Evolutionary conservation across 2,888 invertebrate species (phyloP).

Genomic region (Bellardia bayeri): DNA sequence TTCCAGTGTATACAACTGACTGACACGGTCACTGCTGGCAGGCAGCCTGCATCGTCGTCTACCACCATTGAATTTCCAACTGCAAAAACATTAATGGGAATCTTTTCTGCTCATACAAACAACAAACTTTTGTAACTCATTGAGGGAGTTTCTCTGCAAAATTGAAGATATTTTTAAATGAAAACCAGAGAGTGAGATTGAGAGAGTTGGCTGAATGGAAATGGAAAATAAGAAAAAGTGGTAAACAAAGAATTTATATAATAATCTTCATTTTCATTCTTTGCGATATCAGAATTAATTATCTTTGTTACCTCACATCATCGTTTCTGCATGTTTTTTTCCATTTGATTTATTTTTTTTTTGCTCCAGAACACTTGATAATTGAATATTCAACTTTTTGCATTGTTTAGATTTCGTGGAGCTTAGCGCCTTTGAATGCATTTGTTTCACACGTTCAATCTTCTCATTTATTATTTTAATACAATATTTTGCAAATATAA

Average conservation of each 20-base stretch:
- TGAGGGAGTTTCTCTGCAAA: slow-evolving; percentile 63
- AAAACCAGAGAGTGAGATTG: background rate
- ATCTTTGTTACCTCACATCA: slow-evolving; percentile 19
- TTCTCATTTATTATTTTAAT: slow-evolving; percentile 25
- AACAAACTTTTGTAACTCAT: slow-evolving; percentile 20
- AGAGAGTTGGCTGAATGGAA: background rate
- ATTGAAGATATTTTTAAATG: slow-evolving; percentile 31
- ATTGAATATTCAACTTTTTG: slow-evolving; percentile 22
- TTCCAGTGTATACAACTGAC: slow-evolving; percentile 53
- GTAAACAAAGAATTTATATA: slow-evolving; percentile 12
- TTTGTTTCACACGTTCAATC: slow-evolving; percentile 56
- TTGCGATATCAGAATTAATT: slow-evolving; percentile 22
- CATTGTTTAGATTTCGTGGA: slow-evolving; percentile 3
- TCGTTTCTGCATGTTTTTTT: background rate
- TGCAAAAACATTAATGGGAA: slow-evolving; percentile 53
- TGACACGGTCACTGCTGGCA: slow-evolving; percentile 11
- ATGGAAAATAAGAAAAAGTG: background rate
- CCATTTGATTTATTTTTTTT: background rate
- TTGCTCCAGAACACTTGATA: background rate
- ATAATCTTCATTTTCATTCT: slow-evolving; percentile 13
- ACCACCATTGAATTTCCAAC: slow-evolving; percentile 57
- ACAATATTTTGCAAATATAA: slow-evolving; percentile 9
- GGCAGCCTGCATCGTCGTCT: slow-evolving; percentile 16
- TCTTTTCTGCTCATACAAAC: slow-evolving; percentile 15
- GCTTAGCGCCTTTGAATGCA: slow-evolving; percentile 35